Evolutionary conservation across 53 echinoderm and acorn worm species (phyloP), one percentile per base, ranked within the genome.

Genomic region (Holothuria scabra): DNA sequence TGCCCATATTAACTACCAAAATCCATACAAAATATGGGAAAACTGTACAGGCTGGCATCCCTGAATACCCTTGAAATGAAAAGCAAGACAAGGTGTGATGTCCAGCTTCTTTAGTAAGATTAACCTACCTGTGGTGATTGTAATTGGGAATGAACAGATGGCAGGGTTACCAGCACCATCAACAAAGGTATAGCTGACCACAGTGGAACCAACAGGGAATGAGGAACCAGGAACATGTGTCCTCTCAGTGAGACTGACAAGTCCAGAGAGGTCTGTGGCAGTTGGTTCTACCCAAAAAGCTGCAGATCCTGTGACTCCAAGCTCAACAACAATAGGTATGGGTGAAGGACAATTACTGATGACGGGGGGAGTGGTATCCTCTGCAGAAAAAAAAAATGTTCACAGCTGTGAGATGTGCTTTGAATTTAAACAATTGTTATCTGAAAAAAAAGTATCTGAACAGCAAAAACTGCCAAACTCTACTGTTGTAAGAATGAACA

Each of bases 281-380:
- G 85, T 84, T 6, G 91, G 91, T 66, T 91, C 91, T 3, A 10
- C 20, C 85, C 82, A 91, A 59, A 32, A 55, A 66, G 88, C 85
- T 13, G 78, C 61, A 8, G 60, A 67, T 55, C 62, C 52, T 21
- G 58, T 6, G 0, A 49, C 70, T 20, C 87, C 87, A 33, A 91
- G 59, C 16, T 85, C 85, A 9, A 91, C 84, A 5, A 49, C 61
- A 3, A 75, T 76, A 0, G 68, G 37, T 55, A 91, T 58, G 12
- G 86, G 31, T 52, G 23, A 34, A 12, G 75, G n/a, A 70, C 80
- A 80, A 26, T 11, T 11, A 13, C 25, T 48, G 9, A 87, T 60
- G 0, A 68, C 67, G 21, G 87, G 87, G 11, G 67, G 58, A 6
- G 65, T 76, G 56, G 68, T 81, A 59, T 87, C n/a, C n/a, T n/a